Conservation (phyloP, 2,797 vertebrate genomes). For the Phrynocephalus guinanensis region DNA sequence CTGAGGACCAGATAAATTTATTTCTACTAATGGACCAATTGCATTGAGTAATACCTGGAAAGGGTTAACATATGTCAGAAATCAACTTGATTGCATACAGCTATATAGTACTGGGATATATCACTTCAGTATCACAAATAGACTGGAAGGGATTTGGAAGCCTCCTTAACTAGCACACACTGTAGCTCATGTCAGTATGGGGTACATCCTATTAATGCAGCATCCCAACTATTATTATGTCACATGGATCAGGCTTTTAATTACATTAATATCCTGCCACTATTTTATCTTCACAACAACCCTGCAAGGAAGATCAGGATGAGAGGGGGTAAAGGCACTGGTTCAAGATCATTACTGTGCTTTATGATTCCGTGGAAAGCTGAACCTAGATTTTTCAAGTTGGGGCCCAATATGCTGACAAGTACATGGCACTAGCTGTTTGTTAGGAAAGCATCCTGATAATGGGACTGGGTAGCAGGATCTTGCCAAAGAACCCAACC, state of each 20-base stretch:
- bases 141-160: not conserved
- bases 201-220: not conserved
- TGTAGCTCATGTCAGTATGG: not conserved
- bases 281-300: not conserved
- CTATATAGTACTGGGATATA: not conserved
- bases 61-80: no score
- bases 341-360: not conserved
- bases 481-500: not conserved
- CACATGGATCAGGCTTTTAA: not conserved
- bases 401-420: not conserved
- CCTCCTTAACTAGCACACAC: not conserved
- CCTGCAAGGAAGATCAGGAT: not conserved
- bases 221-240: not conserved
- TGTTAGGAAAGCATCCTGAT: not conserved
- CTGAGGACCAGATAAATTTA: not conserved
- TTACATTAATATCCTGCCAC: not conserved
- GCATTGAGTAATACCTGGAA: not conserved
- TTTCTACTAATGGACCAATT: not conserved
- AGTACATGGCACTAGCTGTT: not conserved
- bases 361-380: not conserved
- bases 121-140: not conserved
- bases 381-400: not conserved
- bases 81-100: no score
- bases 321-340: not conserved
- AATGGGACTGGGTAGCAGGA: not conserved